Evolutionary conservation across 23 tunicate genomes (phyloP).

Genomic region (Ciona savignyi): DNA sequence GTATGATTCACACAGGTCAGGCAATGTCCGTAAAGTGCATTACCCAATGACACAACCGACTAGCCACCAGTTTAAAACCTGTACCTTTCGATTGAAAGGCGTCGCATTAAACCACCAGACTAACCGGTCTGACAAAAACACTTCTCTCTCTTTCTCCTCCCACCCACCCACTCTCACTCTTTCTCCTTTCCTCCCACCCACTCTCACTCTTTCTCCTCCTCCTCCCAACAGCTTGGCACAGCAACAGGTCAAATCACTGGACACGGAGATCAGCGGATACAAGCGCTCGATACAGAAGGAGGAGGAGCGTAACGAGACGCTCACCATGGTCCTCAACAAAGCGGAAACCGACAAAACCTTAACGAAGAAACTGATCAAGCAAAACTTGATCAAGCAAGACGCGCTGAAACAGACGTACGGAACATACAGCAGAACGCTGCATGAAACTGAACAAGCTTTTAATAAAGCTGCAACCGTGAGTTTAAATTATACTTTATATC

Average conservation of each 20-base stretch:
- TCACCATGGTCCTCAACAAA: slow-evolving; percentile 82
- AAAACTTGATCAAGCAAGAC: slow-evolving; percentile 62
- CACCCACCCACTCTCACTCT: too few relatives aligned
- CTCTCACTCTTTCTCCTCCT: too few relatives aligned
- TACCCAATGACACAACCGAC: too few relatives aligned
- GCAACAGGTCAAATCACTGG: slow-evolving; percentile 79
- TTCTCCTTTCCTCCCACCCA: too few relatives aligned
- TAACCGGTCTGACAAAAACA: too few relatives aligned
- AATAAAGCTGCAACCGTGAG: slow-evolving; percentile 66
- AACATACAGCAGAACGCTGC: slow-evolving; percentile 85
- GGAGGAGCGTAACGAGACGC: slow-evolving; percentile 89
- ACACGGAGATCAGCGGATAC: slow-evolving; percentile 91
- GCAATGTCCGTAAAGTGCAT: too few relatives aligned
- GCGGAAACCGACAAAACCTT: slow-evolving; percentile 57
- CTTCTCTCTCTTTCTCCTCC: too few relatives aligned
- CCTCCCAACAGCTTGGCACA: slow-evolving; percentile 72
- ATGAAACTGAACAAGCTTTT: slow-evolving; percentile 79
- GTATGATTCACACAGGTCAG: too few relatives aligned
- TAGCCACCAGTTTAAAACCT: too few relatives aligned
- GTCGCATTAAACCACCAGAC: too few relatives aligned
- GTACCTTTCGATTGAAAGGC: too few relatives aligned
- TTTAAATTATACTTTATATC: background rate
- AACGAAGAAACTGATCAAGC: slow-evolving; percentile 74
- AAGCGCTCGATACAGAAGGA: slow-evolving; percentile 86
- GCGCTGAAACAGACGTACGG: slow-evolving; percentile 73